phyloP scores from a whole-genome alignment of 37 sponge, comb jelly and placozoan species.

The Ianthella basta region DNA sequence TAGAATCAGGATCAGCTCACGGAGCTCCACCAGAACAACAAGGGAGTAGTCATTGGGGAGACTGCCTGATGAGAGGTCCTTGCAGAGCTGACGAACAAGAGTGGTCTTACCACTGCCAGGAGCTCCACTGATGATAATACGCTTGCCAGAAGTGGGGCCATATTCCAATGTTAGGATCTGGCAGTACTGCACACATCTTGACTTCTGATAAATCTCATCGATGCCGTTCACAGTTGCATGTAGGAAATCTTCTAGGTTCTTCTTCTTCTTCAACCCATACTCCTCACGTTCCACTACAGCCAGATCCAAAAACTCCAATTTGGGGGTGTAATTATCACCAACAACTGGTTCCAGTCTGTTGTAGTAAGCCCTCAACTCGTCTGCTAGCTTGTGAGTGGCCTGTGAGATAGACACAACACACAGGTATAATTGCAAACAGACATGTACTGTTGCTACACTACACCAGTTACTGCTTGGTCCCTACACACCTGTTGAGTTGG shows the following conservation, averaged over 20 bases:
- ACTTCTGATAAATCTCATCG: neutral
- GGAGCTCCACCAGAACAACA: neutral
- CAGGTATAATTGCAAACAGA: too few species aligned
- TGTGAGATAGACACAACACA: too few species aligned
- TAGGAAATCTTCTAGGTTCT: neutral
- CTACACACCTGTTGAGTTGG: too few species aligned
- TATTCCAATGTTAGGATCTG: neutral
- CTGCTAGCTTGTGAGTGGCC: too few species aligned
- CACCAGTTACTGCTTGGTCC: too few species aligned
- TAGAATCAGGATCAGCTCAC: neutral
- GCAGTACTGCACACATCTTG: neutral
- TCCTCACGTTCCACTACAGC: neutral
- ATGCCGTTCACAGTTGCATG: conserved; percentile 8
- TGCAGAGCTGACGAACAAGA: conserved; percentile 1
- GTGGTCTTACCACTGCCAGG: conserved; percentile 28
- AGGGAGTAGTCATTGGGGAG: neutral
- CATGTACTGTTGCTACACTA: too few species aligned
- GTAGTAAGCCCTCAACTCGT: too few species aligned
- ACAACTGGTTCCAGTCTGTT: too few species aligned
- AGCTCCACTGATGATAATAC: conserved; percentile 13
- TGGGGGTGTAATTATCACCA: neutral
- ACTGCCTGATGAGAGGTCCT: neutral
- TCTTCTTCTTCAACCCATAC: conserved; percentile 1
- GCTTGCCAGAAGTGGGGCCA: conserved; percentile 1
- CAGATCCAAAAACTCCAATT: neutral